Percentiles rank a stretch among this genome's conserved stretches.
These are phyloP conservation scores for Meloidogyne floridensis DNA, from an alignment of 1,140 invertebrate genomes.

Conservation along the genomic window DNA sequence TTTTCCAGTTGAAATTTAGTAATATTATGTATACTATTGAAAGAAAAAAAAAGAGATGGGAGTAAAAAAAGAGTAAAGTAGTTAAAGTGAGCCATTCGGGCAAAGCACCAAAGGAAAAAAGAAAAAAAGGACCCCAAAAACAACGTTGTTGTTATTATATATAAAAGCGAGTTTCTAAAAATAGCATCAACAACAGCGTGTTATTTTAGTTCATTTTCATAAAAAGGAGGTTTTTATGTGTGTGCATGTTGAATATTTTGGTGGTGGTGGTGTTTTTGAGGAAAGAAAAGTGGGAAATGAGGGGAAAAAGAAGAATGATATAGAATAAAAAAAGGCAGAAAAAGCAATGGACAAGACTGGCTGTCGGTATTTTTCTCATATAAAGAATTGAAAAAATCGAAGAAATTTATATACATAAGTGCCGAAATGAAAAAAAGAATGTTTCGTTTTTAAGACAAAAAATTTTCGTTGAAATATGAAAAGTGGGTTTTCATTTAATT, in stretches of 20 bases:
- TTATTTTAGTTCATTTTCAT: constrained; percentile 15
- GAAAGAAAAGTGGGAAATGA: not conserved
- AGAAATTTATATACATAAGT: not conserved
- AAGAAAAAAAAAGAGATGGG: not conserved
- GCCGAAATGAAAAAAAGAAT: not conserved
- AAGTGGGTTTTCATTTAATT: not conserved
- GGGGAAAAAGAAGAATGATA: not conserved
- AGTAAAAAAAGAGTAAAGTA: not conserved
- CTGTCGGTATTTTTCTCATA: not conserved
- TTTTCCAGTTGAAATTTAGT: not conserved
- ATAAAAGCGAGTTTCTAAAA: constrained; percentile 3
- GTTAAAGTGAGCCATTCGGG: not conserved
- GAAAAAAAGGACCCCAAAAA: not conserved
- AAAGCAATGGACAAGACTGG: not conserved
- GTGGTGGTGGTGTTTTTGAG: not conserved
- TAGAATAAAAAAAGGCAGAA: too few relatives aligned
- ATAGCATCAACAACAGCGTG: constrained; percentile 5
- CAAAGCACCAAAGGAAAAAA: not conserved
- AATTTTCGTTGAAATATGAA: not conserved
- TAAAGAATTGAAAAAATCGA: not conserved
- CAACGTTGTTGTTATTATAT: not conserved
- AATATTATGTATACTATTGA: not conserved
- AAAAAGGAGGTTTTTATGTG: not conserved
- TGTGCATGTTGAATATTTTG: not conserved
- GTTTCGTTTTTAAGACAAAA: not conserved